Base-by-base conservation (phyloP, 2,113 vertebrate species). In the Puntigrus tetrazona region DNA sequence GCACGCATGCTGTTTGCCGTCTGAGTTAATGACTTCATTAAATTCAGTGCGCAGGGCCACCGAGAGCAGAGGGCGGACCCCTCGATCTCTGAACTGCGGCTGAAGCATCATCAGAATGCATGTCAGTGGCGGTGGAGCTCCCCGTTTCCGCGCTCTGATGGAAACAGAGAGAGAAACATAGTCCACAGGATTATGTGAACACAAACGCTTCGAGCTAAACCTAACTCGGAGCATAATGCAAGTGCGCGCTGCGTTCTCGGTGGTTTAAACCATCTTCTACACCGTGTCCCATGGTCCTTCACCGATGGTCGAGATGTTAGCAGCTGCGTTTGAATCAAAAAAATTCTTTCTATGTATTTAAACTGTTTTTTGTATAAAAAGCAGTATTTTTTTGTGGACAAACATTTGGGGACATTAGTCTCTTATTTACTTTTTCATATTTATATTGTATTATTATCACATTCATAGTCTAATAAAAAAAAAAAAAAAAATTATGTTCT, bases 21-120 rank as follows among this genome's bases (percentile, higher is more conserved):
- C 77, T 69, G 67, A 81, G 76, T 78, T 86, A 86, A 86, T 86
- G 87, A 85, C 84, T 88, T 88, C 59, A 86, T 88, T 88, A 80
- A 31, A 70, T 65, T 82, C 86, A 79, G 47, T 34, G 29, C 16
- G 29, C 55, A 27, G 65, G 22, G 74, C 72, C 79, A 74, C 13
- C 14, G 6, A 36, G 83, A 67, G 41, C 86, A 57, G 61, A 57
- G 52, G 63, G 61, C 67, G 10, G 65, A 69, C 73, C 73, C 82
- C 80, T 85, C 31, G 0, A 50, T 69, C 74, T 78, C 45, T 55
- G 27, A 75, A 67, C 63, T 22, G n/a, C 41, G 18, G 7, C 45
- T 72, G 45, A 78, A 85, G 81, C 55, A 63, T 81, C 74, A 84
- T 81, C 78, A 57, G 84, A 81, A 85, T 82, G 86, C 82, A 69